A percentile compares a stretch with the other conserved stretches of the same genome.
Evolutionary conservation across 2,113 vertebrate species (phyloP).

Genomic region (Murina feae): DNA sequence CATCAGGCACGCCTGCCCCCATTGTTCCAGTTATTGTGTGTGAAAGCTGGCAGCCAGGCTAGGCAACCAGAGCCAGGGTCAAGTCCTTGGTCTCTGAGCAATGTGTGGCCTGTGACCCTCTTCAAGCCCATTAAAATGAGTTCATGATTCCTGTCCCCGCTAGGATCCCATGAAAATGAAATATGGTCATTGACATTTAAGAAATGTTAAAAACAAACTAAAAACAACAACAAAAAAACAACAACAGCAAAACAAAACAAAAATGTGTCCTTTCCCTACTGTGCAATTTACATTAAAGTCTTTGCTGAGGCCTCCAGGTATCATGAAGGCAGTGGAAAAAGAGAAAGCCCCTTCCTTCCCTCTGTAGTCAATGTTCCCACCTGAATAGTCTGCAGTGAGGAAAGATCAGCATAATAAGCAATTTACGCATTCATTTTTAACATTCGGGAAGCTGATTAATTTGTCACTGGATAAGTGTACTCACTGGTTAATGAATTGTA

Average conservation of each 20-base stretch:
- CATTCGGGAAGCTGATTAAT: slow-evolving; percentile 31
- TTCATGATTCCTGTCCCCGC: not conserved
- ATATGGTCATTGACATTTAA: not conserved
- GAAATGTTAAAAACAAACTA: not conserved
- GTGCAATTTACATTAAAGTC: not conserved
- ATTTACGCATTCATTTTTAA: slow-evolving; percentile 25
- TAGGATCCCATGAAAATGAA: not conserved
- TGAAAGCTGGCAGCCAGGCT: not conserved
- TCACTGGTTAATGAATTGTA: slow-evolving; percentile 41
- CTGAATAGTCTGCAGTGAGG: not conserved
- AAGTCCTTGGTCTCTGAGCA: not conserved
- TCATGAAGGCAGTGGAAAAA: not conserved
- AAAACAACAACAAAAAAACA: not conserved
- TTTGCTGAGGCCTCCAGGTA: not conserved
- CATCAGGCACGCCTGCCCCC: not conserved
- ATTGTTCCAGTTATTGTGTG: not conserved
- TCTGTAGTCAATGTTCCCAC: not conserved
- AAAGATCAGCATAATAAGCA: not conserved
- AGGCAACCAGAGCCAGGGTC: not conserved
- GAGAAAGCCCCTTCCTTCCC: not conserved
- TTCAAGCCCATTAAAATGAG: not conserved
- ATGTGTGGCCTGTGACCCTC: accelerated
- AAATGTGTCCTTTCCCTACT: not conserved
- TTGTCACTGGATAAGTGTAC: slow-evolving; percentile 29
- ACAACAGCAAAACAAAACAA: not conserved